Percentiles rank a stretch among this genome's conserved stretches.
These are phyloP conservation scores for Illadopsis cleaveri DNA, from an alignment of 2,113 vertebrate species.

Conservation along the genomic window DNA sequence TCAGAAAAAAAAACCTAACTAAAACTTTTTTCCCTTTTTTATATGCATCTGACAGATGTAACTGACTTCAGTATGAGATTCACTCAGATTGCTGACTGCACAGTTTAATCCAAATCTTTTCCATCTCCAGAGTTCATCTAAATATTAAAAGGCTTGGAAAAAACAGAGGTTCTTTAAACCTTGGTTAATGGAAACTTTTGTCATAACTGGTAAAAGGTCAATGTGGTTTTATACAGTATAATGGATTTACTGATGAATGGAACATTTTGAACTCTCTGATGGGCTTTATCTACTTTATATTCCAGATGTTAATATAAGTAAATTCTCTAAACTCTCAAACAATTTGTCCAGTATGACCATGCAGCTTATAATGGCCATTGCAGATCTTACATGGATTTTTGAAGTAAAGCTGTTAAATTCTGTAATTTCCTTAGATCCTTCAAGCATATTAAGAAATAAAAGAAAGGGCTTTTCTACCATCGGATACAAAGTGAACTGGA, in stretches of 20 bases:
- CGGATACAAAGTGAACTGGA: not conserved
- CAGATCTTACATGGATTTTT: slow-evolving; percentile 42
- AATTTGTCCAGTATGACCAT: slow-evolving; percentile 33
- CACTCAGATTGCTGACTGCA: not conserved
- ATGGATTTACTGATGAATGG: slow-evolving; percentile 52
- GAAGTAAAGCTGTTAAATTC: slow-evolving; percentile 61
- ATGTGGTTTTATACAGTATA: slow-evolving; percentile 20
- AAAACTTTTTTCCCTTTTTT: not conserved
- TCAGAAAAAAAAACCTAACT: not conserved
- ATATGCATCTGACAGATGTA: not conserved
- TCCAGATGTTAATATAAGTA: slow-evolving; percentile 60
- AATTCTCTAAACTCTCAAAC: slow-evolving; percentile 51
- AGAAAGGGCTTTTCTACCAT: slow-evolving; percentile 24
- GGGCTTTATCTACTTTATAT: slow-evolving; percentile 61
- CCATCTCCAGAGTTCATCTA: slow-evolving; percentile 25
- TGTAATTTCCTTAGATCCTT: slow-evolving; percentile 52
- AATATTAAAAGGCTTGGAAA: slow-evolving; percentile 41
- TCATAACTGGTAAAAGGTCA: slow-evolving; percentile 7
- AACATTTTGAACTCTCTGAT: slow-evolving; percentile 37
- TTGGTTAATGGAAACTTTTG: slow-evolving; percentile 54
- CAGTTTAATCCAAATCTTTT: slow-evolving; percentile 25
- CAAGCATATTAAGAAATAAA: slow-evolving; percentile 45
- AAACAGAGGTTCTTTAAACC: slow-evolving; percentile 37
- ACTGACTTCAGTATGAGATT: not conserved
- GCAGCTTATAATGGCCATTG: slow-evolving; percentile 22